Base-by-base conservation (phyloP, 2,113 vertebrate species). In the Pachyramphus minor region DNA sequence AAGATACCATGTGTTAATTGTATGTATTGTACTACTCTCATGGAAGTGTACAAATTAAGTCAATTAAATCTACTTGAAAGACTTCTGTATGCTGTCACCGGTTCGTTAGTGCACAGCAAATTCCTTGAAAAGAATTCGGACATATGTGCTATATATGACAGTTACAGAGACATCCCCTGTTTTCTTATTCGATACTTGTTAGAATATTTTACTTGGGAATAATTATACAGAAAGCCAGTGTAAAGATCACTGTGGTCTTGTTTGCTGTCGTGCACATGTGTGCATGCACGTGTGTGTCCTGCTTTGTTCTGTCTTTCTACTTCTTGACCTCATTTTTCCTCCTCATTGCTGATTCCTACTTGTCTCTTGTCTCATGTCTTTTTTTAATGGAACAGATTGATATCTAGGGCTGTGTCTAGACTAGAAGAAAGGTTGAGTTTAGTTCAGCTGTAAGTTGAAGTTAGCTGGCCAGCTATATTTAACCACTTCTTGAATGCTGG, bases 261-360 rank as follows among this genome's bases (percentile, higher is more conserved):
- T 87, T 78, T 84, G 49, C 60, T 64, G 35, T 49, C 0, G 14
- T 8, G 14, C 24, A 5, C 14, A 6, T 8, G 49, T 4, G 0
- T 3, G 13, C 23, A 18, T 35, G 5, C 24, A 21, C 21, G 25
- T 69, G 10, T 49, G 27, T 35, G 55, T 82, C 19, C 44, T 41
- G 45, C 50, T 88, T 90, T 90, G 47, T 84, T 86, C 47, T 85
- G 63, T 87, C 42, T 94, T 88, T 77, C 86, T 94, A 84, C 28
- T 97, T 95, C 81, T 83, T 94, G 95, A 93, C 92, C 92, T 96
- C 75, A 31, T 94, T 96, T 96, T 97, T 93, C 80, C 31, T 91
- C 52, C 79, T 90, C 76, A 49, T 86, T 94, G 85, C 85, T 90
- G 92, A 90, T 92, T 92, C 79, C 52, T 76, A 6, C 86, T 96